phyloP scores from a whole-genome alignment of 1,140 invertebrate species.

The Drosophila bocqueti region DNA sequence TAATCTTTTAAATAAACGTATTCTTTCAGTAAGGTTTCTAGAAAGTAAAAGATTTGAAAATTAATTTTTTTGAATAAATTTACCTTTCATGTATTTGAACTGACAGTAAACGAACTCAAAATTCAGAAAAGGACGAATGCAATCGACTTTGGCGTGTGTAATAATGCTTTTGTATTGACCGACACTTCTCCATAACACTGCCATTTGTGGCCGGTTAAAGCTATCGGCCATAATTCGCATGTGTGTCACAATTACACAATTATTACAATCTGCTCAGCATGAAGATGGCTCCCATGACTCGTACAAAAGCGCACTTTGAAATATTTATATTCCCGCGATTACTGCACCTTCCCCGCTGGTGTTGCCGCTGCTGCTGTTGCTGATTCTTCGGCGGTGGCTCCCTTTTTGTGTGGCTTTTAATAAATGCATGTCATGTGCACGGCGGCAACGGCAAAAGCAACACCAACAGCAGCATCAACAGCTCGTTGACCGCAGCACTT shows the following conservation, averaged over 20 bases:
- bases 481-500: conserved; percentile 41
- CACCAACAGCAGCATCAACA: conserved; percentile 7
- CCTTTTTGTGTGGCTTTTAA: conserved; percentile 49
- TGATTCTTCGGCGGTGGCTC: conserved; percentile 10
- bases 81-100: too few relatives aligned
- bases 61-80: too few relatives aligned
- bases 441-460: conserved; percentile 4
- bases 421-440: conserved; percentile 62
- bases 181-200: conserved; percentile 34
- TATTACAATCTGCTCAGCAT: conserved; percentile 53
- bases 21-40: too few relatives aligned
- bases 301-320: conserved; percentile 28
- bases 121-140: not conserved
- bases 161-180: conserved; percentile 5
- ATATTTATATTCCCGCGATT: conserved; percentile 36
- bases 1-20: too few relatives aligned
- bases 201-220: conserved; percentile 46
- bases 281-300: conserved; percentile 20
- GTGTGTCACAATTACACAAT: conserved; percentile 53
- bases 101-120: not conserved
- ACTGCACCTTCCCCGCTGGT: not conserved
- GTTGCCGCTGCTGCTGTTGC: not conserved
- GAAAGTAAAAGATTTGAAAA: too few relatives aligned
- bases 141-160: not conserved
- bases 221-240: conserved; percentile 28